phyloP scores from a whole-genome alignment of 2,113 vertebrate genomes.

The Sylvia atricapilla region DNA sequence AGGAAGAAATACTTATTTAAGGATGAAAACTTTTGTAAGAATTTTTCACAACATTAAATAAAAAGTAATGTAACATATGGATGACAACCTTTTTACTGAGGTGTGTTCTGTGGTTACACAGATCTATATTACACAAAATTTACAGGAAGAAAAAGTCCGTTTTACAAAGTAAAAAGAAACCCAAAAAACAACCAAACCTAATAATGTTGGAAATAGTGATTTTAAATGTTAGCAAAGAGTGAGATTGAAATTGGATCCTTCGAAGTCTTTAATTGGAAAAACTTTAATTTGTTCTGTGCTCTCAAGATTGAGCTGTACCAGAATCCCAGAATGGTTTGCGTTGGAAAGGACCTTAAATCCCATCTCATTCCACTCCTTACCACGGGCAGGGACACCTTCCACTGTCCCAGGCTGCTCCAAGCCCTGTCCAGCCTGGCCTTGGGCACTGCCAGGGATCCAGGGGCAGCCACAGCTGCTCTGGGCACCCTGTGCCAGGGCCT shows the following conservation, averaged over 20 bases:
- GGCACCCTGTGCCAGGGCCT: not conserved
- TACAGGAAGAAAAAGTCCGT: not conserved
- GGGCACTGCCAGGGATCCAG: not conserved
- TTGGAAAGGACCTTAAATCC: fast-evolving
- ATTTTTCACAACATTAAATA: constrained; percentile 50
- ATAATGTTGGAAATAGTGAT: not conserved
- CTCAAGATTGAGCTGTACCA: not conserved
- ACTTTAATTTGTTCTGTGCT: not conserved
- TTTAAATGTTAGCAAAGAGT: not conserved
- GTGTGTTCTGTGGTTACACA: constrained; percentile 37
- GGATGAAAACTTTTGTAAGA: not conserved
- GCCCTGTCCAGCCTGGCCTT: not conserved
- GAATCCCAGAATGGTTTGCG: not conserved
- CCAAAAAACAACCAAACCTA: no score
- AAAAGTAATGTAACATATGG: constrained; percentile 74
- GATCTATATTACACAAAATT: constrained; percentile 62
- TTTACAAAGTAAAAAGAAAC: not conserved
- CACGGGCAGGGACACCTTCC: not conserved
- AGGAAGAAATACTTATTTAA: constrained; percentile 26
- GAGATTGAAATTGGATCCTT: not conserved
- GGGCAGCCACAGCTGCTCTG: not conserved
- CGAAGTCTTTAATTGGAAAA: not conserved
- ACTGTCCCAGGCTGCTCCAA: not conserved
- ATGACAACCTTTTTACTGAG: constrained; percentile 34
- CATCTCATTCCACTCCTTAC: fast-evolving